Percentiles rank a stretch among this genome's conserved stretches.
phyloP scores from a whole-genome alignment of 2,113 vertebrate species.

The Saimiri boliviensis region DNA sequence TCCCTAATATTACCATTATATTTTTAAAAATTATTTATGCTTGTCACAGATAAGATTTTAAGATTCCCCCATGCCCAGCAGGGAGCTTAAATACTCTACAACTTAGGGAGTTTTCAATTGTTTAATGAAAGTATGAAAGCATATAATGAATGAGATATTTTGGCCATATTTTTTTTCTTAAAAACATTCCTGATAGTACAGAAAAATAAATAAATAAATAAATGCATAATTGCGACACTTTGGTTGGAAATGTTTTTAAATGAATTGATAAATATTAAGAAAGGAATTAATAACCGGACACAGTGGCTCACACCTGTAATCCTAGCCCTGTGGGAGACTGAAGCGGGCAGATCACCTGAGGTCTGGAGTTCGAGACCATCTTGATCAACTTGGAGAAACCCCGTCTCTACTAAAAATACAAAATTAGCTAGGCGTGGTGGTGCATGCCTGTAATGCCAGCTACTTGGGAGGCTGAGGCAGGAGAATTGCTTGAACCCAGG shows the following conservation, averaged over 20 bases:
- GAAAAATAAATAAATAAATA: not conserved
- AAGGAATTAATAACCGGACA: not conserved
- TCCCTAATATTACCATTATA: not conserved
- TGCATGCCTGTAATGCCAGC: too few species aligned
- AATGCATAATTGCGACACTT: not conserved
- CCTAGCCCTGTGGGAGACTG: too few species aligned
- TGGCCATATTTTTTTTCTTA: not conserved
- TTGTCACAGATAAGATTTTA: not conserved
- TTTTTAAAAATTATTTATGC: not conserved
- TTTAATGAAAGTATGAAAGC: not conserved
- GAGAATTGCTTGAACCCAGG: too few species aligned
- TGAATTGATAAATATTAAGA: not conserved
- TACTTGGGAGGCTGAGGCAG: too few species aligned
- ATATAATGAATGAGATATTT: not conserved
- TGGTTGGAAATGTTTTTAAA: slow-evolving; percentile 6
- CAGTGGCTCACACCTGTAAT: too few species aligned
- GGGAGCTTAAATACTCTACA: slow-evolving; percentile 7
- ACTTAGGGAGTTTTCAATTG: not conserved
- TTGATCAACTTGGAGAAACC: too few species aligned
- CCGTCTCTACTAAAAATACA: too few species aligned
- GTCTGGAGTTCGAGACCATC: too few species aligned
- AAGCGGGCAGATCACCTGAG: too few species aligned
- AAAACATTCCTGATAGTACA: not conserved
- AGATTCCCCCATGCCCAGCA: not conserved
- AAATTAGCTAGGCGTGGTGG: too few species aligned